A percentile compares a stretch with the other conserved stretches of the same genome.
Evolutionary conservation across 1,140 invertebrate genomes (phyloP).

Genomic region (Olivierus martensii): DNA sequence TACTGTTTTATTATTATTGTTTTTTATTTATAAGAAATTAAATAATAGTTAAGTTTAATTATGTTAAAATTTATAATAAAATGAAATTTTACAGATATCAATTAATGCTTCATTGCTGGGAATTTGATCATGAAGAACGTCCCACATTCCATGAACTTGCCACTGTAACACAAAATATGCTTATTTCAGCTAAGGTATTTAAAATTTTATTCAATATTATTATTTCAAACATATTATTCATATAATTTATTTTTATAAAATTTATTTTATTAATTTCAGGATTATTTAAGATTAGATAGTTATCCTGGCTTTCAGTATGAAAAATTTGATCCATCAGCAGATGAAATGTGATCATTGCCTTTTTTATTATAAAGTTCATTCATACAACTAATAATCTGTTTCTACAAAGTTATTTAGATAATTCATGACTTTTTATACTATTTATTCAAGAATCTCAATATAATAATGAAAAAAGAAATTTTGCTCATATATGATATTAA

Average conservation of each 20-base stretch:
- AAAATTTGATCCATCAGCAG: slow-evolving; percentile 17
- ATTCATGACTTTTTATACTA: too few species aligned
- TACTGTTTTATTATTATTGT: too few species aligned
- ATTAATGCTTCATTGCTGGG: slow-evolving; percentile 68
- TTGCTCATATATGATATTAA: too few species aligned
- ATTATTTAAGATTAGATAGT: slow-evolving; percentile 13
- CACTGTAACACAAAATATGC: slow-evolving; percentile 13
- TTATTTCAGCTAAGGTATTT: slow-evolving; percentile 9
- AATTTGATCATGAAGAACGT: slow-evolving; percentile 58
- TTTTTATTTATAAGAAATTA: too few species aligned
- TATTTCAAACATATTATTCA: too few species aligned
- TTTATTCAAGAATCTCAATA: too few species aligned
- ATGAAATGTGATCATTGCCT: slow-evolving; percentile 6
- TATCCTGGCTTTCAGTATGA: slow-evolving; percentile 18
- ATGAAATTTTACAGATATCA: slow-evolving; percentile 36
- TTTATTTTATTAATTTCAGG: slow-evolving; percentile 9
- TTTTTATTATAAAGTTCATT: too few species aligned
- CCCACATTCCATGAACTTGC: slow-evolving; percentile 47
- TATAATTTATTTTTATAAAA: too few species aligned
- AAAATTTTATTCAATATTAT: background rate
- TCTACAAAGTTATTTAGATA: too few species aligned
- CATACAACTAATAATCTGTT: too few species aligned
- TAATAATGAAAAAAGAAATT: too few species aligned
- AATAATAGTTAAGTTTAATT: too few species aligned
- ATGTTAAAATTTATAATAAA: slow-evolving; percentile 1